These are phyloP conservation scores for Poeciliopsis presidionis DNA, from an alignment of 2,797 vertebrate species.

Conservation along the genomic window DNA sequence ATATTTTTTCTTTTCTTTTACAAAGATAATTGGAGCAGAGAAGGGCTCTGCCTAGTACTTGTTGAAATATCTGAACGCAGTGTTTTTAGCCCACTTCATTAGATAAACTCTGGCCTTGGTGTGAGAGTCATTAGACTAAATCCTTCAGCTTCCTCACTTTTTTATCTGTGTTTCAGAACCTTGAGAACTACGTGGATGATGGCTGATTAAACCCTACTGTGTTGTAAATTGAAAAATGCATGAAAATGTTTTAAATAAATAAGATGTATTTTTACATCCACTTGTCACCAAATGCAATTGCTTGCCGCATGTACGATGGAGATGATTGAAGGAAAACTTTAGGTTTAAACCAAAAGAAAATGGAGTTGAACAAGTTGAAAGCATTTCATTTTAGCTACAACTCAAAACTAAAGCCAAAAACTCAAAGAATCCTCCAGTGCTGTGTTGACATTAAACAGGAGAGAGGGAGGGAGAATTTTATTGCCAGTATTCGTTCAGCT, in stretches of 20 bases:
- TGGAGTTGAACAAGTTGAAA: neutral
- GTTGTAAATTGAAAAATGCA: neutral
- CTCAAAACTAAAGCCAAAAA: neutral
- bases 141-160: neutral
- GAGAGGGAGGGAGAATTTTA: too few relatives aligned
- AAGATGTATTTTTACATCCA: neutral
- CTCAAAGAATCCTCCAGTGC: neutral
- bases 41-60: neutral
- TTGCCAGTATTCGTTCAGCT: neutral
- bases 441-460: too few relatives aligned
- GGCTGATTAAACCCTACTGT: neutral
- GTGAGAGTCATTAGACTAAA: neutral
- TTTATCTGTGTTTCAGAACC: neutral
- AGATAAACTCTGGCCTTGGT: conserved; percentile 2
- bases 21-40: conserved; percentile 6
- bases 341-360: neutral
- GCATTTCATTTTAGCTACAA: neutral
- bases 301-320: neutral
- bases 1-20: neutral
- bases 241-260: neutral
- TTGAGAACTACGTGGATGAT: neutral
- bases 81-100: neutral
- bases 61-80: neutral
- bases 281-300: neutral
- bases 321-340: neutral